Conservation (phyloP, 2,797 vertebrate genomes). For the Anguilla obscura region DNA sequence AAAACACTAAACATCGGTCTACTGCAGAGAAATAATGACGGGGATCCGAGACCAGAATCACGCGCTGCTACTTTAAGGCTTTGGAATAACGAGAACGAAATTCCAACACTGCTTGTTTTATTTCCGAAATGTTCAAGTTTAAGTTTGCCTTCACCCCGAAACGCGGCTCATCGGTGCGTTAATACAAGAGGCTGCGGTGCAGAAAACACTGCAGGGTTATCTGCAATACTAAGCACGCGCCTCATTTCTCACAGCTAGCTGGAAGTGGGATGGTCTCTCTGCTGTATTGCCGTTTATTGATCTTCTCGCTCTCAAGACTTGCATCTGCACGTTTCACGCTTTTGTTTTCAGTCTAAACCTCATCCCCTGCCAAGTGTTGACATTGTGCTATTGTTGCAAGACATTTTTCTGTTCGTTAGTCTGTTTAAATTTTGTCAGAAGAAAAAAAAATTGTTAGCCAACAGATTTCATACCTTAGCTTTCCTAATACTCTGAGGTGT, state of each 20-base stretch:
- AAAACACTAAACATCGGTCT: neutral
- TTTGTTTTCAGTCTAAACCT: neutral
- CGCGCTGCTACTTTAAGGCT: neutral
- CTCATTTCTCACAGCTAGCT: neutral
- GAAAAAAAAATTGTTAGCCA: neutral
- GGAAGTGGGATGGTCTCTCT: conserved; percentile 5
- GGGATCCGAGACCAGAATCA: neutral
- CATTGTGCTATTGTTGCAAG: neutral
- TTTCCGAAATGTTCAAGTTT: neutral
- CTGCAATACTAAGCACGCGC: neutral
- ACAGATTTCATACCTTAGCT: neutral
- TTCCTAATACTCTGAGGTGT: conserved; percentile 19
- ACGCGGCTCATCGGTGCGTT: neutral
- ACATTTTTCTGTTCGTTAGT: neutral
- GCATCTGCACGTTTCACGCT: neutral
- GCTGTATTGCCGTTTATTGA: neutral
- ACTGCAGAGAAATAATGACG: neutral
- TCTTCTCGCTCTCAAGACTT: neutral
- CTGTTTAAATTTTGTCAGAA: neutral
- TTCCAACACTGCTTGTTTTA: neutral
- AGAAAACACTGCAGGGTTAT: neutral
- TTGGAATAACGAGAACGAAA: neutral
- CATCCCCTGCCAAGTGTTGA: neutral
- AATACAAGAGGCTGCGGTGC: neutral
- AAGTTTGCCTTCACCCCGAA: neutral